Evolutionary conservation across 2,888 invertebrate genomes (phyloP).

Genomic region (Hartigia nigra): DNA sequence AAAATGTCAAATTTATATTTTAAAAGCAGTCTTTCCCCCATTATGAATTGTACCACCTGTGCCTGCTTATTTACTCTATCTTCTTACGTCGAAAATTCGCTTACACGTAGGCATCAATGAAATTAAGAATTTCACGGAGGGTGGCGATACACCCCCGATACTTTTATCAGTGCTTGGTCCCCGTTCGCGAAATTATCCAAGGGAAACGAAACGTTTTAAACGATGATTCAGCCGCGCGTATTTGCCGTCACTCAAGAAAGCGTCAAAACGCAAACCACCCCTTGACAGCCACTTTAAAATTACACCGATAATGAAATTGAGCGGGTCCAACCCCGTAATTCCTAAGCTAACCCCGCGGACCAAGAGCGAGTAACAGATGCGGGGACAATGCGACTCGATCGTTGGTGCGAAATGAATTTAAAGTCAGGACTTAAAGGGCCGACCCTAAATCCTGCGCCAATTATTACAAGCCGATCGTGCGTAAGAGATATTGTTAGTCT

Average conservation of each 20-base stretch:
- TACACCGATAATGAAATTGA: conserved; percentile 65
- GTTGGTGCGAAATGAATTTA: conserved; percentile 64
- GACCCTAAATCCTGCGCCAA: conserved; percentile 45
- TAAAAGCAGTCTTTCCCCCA: not conserved
- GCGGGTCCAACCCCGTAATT: conserved; percentile 49
- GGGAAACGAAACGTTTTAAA: conserved; percentile 42
- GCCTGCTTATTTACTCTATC: not conserved
- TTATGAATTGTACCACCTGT: not conserved
- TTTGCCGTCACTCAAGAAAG: conserved; percentile 44
- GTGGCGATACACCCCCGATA: not conserved
- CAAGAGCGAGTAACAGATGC: conserved; percentile 58
- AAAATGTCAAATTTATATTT: not conserved
- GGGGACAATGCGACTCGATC: conserved; percentile 60
- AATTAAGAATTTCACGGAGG: not conserved
- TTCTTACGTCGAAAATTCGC: not conserved
- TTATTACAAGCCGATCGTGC: conserved; percentile 63
- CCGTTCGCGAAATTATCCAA: conserved; percentile 18
- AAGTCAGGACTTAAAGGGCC: conserved; percentile 53
- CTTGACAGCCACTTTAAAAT: conserved; percentile 65
- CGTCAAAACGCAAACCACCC: conserved; percentile 47
- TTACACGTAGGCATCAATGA: not conserved
- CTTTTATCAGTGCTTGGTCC: conserved; percentile 10
- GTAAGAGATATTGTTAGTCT: conserved; percentile 62
- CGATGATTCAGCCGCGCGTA: conserved; percentile 44
- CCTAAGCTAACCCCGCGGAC: conserved; percentile 48